Percentiles rank a stretch among this genome's conserved stretches.
These are phyloP conservation scores for Brachyrhaphis roseni DNA, from an alignment of 2,797 vertebrate genomes.

Conservation along the genomic window DNA sequence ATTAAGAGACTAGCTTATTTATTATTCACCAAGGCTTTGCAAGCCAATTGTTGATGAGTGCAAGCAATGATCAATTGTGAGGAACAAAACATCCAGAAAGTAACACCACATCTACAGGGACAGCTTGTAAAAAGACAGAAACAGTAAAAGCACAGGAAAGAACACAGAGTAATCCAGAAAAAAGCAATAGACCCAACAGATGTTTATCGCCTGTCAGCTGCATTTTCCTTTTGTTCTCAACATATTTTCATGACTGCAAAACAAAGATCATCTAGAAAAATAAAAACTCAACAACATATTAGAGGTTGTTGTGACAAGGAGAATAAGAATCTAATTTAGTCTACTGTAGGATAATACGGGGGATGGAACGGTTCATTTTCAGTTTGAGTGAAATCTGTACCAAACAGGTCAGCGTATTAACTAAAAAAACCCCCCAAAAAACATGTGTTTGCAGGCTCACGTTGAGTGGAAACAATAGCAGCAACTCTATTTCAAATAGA, in stretches of 20 bases:
- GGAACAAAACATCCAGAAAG: constrained; percentile 7
- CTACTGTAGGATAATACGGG: background rate
- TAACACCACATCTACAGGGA: constrained; percentile 13
- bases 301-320: constrained; percentile 6
- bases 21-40: constrained; percentile 7
- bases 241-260: constrained; percentile 19
- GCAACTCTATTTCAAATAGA: background rate
- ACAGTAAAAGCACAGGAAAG: constrained; percentile 17
- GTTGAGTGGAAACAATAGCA: background rate
- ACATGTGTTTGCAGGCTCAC: background rate
- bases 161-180: constrained; percentile 35
- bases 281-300: background rate
- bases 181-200: constrained; percentile 37
- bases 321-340: background rate
- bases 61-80: constrained; percentile 7
- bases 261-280: constrained; percentile 3
- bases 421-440: background rate
- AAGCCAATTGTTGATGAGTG: constrained; percentile 5
- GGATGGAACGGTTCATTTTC: background rate
- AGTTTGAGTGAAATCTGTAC: background rate
- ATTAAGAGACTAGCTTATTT: constrained; percentile 7
- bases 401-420: background rate
- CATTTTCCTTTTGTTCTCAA: constrained; percentile 36
- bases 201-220: constrained; percentile 30
- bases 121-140: constrained; percentile 15